These are phyloP conservation scores for Threskiornis aethiopicus DNA, from an alignment of 2,797 vertebrate genomes.

Conservation along the genomic window DNA sequence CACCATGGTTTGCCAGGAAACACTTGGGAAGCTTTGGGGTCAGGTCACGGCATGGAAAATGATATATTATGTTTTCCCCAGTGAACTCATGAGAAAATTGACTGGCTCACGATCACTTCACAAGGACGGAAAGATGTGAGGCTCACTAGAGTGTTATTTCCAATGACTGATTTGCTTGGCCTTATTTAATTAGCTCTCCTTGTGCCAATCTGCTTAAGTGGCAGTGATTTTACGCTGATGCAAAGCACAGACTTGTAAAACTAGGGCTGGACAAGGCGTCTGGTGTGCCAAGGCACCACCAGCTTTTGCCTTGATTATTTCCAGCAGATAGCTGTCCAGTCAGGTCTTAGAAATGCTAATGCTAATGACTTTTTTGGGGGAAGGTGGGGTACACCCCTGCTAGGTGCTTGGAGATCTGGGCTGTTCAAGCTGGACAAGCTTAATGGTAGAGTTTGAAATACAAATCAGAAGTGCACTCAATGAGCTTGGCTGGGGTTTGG, in stretches of 20 bases:
- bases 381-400: not conserved
- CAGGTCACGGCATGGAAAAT: not conserved
- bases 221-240: not conserved
- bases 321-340: not conserved
- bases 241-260: not conserved
- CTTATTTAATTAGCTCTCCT: not conserved
- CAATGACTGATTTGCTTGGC: not conserved
- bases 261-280: rapidly evolving
- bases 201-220: not conserved
- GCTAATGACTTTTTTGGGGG: rapidly evolving
- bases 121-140: not conserved
- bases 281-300: not conserved
- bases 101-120: not conserved
- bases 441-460: not conserved
- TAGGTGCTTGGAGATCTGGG: not conserved
- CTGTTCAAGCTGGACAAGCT: not conserved
- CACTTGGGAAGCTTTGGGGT: not conserved
- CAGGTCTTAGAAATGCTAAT: not conserved
- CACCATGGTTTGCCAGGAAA: not conserved
- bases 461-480: rapidly evolving
- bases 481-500: not conserved
- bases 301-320: not conserved
- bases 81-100: not conserved
- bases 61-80: not conserved
- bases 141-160: not conserved